Evolutionary conservation across 2,113 vertebrate genomes (phyloP), one percentile per base, ranked within the genome.

Genomic region (Phylloscopus whistleri): DNA sequence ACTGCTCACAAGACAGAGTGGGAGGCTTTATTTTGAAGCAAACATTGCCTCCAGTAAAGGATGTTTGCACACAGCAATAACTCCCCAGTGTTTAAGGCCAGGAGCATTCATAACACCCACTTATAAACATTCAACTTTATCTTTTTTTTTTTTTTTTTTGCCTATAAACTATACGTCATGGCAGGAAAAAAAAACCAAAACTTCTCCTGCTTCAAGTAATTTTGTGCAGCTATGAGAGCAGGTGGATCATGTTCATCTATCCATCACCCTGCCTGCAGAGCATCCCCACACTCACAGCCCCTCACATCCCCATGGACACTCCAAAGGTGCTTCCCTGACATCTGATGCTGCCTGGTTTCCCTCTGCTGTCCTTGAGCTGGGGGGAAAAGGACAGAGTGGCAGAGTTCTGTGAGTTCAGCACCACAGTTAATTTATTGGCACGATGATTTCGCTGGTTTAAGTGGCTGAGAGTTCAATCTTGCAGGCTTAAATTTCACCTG

Each of bases 51-150:
- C 55, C 26, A 69, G 52, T 78, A 92, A 60, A 58, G 73, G 59
- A 64, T 55, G 66, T 70, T 52, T 92, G 84, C 83, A 89, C 67
- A 89, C 76, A 96, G 82, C n/a, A 91, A 41, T 27, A 59, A 27
- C 70, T 73, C 67, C 86, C 73, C 53, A 58, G 81, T 16, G 62
- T 72, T 86, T 92, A 74, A 74, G 37, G 77, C 22, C 66, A 91
- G 23, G 64, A 91, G 53, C 33, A 59, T 95, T 91, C 85, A 70
- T 68, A 78, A 95, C 89, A 94, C 83, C 95, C 90, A 90, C 93
- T 94, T 95, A 87, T 0, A 92, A 83, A 79, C 81, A 90, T 85
- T 89, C 72, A 85, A 93, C 86, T 94, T 30, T 2, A 48, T 86
- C 52, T 63, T 83, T 48, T n/a, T 26, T 81, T 87, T 43, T 73